Conservation (phyloP, 2,797 vertebrate species). For the Kryptolebias ocellatus region DNA sequence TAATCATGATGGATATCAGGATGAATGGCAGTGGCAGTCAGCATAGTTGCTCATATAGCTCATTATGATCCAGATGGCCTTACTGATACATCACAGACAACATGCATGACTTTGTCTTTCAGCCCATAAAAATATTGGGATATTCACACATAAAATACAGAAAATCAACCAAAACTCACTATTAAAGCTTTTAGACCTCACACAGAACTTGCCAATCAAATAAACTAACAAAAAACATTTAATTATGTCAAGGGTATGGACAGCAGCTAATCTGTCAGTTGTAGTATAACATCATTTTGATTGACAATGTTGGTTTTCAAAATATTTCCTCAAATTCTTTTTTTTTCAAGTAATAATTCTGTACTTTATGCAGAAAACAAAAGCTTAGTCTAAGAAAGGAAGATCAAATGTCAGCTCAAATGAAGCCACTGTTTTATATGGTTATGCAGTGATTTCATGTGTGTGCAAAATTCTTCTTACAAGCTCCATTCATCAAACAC, state of each 20-base stretch:
- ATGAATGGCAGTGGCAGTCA: conserved; percentile 29
- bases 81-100: conserved; percentile 15
- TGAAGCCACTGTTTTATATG: too few relatives aligned
- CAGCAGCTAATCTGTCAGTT: neutral
- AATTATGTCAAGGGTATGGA: neutral
- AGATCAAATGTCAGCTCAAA: too few relatives aligned
- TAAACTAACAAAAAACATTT: neutral
- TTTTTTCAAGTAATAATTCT: too few relatives aligned
- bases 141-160: neutral
- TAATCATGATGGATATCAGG: conserved; percentile 45
- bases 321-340: too few relatives aligned
- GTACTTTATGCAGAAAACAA: too few relatives aligned
- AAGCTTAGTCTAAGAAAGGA: too few relatives aligned
- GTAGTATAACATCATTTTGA: neutral
- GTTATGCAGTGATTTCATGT: too few relatives aligned
- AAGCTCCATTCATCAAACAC: too few relatives aligned
- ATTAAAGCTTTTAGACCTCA: conserved; percentile 3
- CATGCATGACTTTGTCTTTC: conserved; percentile 14
- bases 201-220: neutral
- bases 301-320: neutral
- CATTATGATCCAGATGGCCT: conserved; percentile 54
- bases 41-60: conserved; percentile 35
- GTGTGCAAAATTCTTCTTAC: too few relatives aligned
- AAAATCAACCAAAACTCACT: conserved; percentile 6
- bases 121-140: neutral